phyloP scores from a whole-genome alignment of 2,113 vertebrate species.

The Rhipidura dahli region DNA sequence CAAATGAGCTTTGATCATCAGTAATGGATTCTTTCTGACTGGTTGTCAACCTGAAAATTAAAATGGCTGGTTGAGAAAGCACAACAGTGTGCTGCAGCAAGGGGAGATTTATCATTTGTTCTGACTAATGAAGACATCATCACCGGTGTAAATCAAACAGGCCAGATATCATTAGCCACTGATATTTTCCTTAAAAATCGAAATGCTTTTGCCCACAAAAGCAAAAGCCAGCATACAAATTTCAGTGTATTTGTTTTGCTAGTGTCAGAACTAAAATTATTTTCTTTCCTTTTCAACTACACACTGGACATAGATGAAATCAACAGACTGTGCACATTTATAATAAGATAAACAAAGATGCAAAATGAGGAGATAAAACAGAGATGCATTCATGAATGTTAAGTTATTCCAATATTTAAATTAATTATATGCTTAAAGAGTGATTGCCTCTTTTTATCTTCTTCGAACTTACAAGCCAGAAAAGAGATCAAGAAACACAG shows the following conservation, averaged over 20 bases:
- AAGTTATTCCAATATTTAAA: constrained; percentile 61
- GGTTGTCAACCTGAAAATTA: constrained; percentile 70
- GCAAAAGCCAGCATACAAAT: neutral
- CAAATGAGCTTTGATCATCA: constrained; percentile 50
- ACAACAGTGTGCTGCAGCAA: constrained; percentile 2
- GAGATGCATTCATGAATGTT: constrained; percentile 10
- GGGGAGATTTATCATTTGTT: constrained; percentile 58
- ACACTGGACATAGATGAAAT: neutral
- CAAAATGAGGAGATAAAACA: constrained; percentile 31
- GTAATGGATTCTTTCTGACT: constrained; percentile 61
- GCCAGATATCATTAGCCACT: constrained; percentile 6
- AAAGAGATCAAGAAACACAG: constrained; percentile 45
- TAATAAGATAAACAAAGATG: constrained; percentile 9
- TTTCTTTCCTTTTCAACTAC: neutral
- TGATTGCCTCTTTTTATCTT: constrained; percentile 57
- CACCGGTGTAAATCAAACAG: constrained; percentile 33
- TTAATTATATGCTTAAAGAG: constrained; percentile 53
- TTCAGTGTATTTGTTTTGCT: neutral
- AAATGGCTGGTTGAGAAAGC: constrained; percentile 60
- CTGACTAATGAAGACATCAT: constrained; percentile 55
- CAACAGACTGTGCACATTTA: neutral
- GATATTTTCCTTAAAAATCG: constrained; percentile 49
- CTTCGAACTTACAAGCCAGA: constrained; percentile 16
- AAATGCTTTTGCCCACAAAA: neutral
- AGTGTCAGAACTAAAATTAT: neutral